Evolutionary conservation across 2,888 invertebrate genomes (phyloP).

Genomic region (Cataglyphis rosenhaueri): DNA sequence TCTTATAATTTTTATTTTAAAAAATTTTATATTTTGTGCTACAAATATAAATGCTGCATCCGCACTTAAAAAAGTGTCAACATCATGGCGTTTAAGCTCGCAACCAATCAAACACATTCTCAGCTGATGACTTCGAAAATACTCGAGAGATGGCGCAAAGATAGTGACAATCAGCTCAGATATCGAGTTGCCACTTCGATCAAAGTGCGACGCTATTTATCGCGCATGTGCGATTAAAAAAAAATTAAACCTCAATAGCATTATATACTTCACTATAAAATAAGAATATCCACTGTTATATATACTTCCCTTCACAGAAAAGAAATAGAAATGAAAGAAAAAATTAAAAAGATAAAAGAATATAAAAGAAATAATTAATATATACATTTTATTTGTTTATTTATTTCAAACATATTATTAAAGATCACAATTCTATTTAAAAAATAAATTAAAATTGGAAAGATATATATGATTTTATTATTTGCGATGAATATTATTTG

Average conservation of each 20-base stretch:
- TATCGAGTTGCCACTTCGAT: not conserved
- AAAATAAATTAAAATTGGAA: not conserved
- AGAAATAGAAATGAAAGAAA: not conserved
- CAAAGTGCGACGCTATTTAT: not conserved
- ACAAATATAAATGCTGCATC: not conserved
- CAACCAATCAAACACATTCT: not conserved
- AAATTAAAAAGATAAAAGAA: too few species aligned
- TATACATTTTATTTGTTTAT: not conserved
- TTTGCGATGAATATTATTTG: too few species aligned
- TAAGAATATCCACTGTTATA: not conserved
- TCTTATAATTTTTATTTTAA: not conserved
- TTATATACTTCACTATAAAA: not conserved
- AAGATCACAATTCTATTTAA: not conserved
- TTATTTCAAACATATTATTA: not conserved
- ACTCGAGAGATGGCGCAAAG: not conserved
- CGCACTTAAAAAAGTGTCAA: not conserved
- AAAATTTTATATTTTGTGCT: not conserved
- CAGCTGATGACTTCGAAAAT: not conserved
- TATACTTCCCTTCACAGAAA: not conserved
- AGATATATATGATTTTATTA: too few species aligned
- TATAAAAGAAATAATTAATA: not conserved
- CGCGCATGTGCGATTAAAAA: not conserved
- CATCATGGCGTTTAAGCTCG: not conserved
- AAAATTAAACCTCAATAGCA: not conserved
- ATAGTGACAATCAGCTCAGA: not conserved